phyloP scores from a whole-genome alignment of 2,113 vertebrate species.

The Clinocottus analis region DNA sequence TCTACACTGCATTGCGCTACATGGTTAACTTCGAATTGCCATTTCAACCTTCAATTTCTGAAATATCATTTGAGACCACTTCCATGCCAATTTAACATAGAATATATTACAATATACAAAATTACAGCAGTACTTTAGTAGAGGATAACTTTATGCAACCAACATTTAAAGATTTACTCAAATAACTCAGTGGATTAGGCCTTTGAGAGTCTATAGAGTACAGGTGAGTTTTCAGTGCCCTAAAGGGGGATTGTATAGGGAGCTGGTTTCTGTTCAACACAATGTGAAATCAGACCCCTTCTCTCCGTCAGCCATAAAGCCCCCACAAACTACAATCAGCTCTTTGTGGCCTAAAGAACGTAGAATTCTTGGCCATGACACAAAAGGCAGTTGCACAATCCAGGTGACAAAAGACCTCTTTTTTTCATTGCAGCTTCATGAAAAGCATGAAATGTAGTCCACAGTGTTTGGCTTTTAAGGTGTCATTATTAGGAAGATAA shows the following conservation, averaged over 20 bases:
- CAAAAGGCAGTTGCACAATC: conserved; percentile 63
- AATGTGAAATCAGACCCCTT: conserved; percentile 78
- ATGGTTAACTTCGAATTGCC: neutral
- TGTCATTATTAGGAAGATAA: neutral
- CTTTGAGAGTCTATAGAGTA: conserved; percentile 19
- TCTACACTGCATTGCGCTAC: neutral
- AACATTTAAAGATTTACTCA: conserved; percentile 51
- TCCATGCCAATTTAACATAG: neutral
- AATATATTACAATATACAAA: conserved; percentile 29
- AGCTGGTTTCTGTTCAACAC: conserved; percentile 72
- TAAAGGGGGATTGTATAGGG: conserved; percentile 63
- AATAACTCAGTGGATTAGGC: conserved; percentile 63
- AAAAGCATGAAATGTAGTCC: neutral
- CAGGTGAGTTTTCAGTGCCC: conserved; percentile 56
- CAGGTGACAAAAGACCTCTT: conserved; percentile 61
- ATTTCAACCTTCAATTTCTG: neutral
- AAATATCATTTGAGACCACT: neutral
- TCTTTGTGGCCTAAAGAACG: conserved; percentile 75
- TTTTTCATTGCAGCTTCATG: conserved; percentile 12
- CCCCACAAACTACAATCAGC: conserved; percentile 71
- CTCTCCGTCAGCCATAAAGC: conserved; percentile 68
- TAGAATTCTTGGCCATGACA: conserved; percentile 72
- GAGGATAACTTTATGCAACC: conserved; percentile 13
- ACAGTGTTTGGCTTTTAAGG: neutral
- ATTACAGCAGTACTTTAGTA: conserved; percentile 13